Conservation (phyloP, 1,140 invertebrate species). For the Diorhabda sublineata region DNA sequence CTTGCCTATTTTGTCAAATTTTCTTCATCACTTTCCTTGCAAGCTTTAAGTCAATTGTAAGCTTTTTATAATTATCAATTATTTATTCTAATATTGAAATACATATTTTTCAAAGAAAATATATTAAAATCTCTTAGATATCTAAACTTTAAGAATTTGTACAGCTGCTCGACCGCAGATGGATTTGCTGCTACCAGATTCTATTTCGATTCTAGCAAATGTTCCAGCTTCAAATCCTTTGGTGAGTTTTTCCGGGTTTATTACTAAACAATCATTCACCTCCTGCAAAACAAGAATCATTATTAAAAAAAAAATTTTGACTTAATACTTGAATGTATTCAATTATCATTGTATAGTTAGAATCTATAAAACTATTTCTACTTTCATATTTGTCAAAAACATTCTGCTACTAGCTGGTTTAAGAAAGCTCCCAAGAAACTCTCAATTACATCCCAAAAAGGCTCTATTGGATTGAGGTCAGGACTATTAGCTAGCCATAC, state of each 20-base stretch:
- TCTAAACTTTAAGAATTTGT: constrained; percentile 35
- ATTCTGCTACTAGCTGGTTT: too few species aligned
- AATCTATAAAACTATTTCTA: too few species aligned
- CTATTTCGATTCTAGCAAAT: constrained; percentile 51
- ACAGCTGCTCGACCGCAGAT: constrained; percentile 28
- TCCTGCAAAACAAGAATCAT: constrained; percentile 51
- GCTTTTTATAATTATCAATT: background rate
- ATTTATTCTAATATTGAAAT: background rate
- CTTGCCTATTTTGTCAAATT: too few species aligned
- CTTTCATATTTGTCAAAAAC: too few species aligned
- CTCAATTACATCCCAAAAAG: too few species aligned
- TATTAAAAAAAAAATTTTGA: background rate
- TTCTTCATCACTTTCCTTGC: too few species aligned
- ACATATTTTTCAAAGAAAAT: background rate
- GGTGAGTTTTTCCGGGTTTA: constrained; percentile 79
- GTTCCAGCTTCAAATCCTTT: constrained; percentile 64
- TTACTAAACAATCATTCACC: constrained; percentile 68
- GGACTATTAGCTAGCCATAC: too few species aligned
- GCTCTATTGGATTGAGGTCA: too few species aligned
- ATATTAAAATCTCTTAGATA: constrained; percentile 9
- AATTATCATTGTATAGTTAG: too few species aligned
- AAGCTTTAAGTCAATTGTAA: background rate
- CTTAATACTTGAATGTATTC: too few species aligned
- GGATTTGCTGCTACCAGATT: constrained; percentile 16
- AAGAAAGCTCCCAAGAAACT: too few species aligned